Percentiles rank a stretch among this genome's conserved stretches.
phyloP scores from a whole-genome alignment of 2,888 invertebrate species.

The Tipula lateralis region DNA sequence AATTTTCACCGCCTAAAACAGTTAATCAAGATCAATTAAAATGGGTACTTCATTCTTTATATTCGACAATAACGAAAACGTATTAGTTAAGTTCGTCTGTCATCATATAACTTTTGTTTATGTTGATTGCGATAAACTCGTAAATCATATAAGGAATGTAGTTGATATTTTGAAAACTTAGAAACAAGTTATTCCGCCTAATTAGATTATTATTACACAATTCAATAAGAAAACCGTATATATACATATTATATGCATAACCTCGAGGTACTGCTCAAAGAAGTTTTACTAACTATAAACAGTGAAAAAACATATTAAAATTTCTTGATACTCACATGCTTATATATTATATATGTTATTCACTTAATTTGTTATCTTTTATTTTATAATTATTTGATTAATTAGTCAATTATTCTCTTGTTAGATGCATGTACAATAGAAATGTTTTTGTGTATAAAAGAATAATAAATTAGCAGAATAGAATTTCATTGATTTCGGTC shows the following conservation, averaged over 20 bases:
- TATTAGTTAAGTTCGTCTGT: no score
- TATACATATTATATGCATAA: background rate
- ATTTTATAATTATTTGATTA: background rate
- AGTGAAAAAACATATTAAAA: background rate
- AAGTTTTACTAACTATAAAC: background rate
- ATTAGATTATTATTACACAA: conserved; percentile 11
- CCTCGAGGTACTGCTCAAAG: background rate
- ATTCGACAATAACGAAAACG: no score
- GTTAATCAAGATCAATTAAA: no score
- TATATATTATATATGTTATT: background rate
- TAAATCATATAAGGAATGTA: background rate
- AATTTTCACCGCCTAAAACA: no score
- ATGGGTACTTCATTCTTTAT: no score
- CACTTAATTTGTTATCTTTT: background rate
- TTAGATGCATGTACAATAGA: background rate
- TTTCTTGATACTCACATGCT: background rate
- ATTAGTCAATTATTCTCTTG: background rate
- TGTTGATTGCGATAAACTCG: background rate
- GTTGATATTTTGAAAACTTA: background rate
- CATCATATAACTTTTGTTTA: background rate
- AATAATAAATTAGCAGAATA: background rate
- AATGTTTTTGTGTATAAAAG: background rate
- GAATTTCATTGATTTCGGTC: conserved; percentile 1
- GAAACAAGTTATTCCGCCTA: conserved; percentile 6
- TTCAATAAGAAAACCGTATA: background rate